Percentiles rank a stretch among this genome's conserved stretches.
Conservation (phyloP, 2,797 vertebrate genomes). For the Manis pentadactyla region DNA sequence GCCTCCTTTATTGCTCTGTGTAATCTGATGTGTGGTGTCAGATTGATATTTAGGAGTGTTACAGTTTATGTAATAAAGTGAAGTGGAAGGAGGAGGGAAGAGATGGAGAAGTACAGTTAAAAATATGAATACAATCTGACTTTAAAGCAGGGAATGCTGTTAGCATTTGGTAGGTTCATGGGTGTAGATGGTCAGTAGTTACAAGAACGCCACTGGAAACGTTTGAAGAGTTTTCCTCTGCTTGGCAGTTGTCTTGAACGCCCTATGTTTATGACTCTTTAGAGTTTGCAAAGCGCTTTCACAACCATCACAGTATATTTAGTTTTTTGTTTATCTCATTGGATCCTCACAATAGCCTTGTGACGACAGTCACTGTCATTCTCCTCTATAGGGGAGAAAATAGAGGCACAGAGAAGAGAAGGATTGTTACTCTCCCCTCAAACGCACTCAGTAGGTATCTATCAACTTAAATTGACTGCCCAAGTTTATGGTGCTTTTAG, state of each 20-base stretch:
- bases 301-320: neutral
- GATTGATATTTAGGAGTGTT: neutral
- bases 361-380: neutral
- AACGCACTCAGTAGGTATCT: neutral
- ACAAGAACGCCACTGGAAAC: neutral
- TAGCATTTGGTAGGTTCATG: neutral
- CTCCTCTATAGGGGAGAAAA: conserved; percentile 12
- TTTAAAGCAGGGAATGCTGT: neutral
- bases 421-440: neutral
- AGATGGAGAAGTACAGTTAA: conserved; percentile 21
- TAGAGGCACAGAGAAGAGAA: neutral
- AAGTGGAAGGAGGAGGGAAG: neutral
- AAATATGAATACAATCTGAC: neutral
- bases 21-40: neutral
- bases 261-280: neutral
- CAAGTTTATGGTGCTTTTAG: neutral
- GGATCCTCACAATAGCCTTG: neutral
- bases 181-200: neutral
- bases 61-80: neutral
- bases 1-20: neutral
- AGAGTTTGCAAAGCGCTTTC: neutral
- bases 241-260: neutral
- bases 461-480: neutral
- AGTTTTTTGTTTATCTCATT: neutral
- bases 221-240: neutral